Evolutionary conservation across 2,797 vertebrate genomes (phyloP).

Genomic region (Loris lydekkerianus): DNA sequence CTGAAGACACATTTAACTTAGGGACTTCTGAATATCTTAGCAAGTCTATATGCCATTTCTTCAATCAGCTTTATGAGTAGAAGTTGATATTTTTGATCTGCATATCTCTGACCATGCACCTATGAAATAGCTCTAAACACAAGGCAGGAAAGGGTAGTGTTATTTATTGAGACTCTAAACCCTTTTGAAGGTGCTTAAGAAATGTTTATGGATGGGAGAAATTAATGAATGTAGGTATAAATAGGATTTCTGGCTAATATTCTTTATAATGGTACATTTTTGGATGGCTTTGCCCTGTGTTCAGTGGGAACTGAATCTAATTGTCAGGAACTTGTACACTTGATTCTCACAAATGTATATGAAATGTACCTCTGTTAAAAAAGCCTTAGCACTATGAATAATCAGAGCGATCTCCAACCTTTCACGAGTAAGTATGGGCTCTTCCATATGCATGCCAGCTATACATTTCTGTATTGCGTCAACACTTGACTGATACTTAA

Average conservation of each 20-base stretch:
- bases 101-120: background rate
- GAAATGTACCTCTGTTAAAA: background rate
- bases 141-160: background rate
- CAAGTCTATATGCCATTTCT: constrained; percentile 9
- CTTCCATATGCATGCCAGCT: background rate
- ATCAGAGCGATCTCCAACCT: background rate
- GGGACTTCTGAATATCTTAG: background rate
- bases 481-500: background rate
- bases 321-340: background rate
- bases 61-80: background rate
- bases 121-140: constrained; percentile 55
- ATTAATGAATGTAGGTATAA: background rate
- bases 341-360: background rate
- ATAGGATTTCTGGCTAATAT: background rate
- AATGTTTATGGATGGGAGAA: constrained; percentile 49
- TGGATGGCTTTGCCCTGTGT: background rate
- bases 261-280: background rate
- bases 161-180: constrained; percentile 47
- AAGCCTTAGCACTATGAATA: background rate
- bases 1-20: constrained; percentile 1
- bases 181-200: background rate
- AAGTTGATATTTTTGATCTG: constrained; percentile 62
- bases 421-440: background rate
- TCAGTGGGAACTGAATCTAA: background rate
- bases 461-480: background rate